Evolutionary conservation across 2,797 vertebrate genomes (phyloP).

Genomic region (Eutrigla gurnardus): DNA sequence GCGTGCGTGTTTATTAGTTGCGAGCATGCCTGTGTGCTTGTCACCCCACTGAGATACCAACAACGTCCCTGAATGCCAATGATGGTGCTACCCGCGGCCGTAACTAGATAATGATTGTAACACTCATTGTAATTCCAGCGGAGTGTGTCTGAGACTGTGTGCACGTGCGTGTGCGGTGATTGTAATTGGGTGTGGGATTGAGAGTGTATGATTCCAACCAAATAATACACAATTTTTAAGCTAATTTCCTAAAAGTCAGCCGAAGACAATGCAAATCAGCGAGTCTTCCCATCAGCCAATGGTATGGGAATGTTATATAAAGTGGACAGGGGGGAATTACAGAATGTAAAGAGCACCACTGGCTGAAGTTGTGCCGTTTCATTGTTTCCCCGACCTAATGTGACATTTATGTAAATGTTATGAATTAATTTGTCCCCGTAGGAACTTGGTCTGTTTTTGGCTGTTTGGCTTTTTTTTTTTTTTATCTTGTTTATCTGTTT

Average conservation of each 20-base stretch:
- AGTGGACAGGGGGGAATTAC: constrained; percentile 51
- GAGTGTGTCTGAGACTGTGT: constrained; percentile 29
- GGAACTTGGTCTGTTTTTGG: background rate
- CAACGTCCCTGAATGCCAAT: constrained; percentile 72
- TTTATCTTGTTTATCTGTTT: constrained; percentile 13
- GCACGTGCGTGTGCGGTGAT: constrained; percentile 7
- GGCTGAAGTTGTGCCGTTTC: constrained; percentile 53
- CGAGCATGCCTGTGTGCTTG: constrained; percentile 1
- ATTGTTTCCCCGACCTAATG: constrained; percentile 48
- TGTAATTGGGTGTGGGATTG: constrained; percentile 37
- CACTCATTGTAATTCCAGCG: constrained; percentile 70
- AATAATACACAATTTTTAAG: constrained; percentile 32
- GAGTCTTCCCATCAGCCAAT: constrained; percentile 18
- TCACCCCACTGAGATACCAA: constrained; percentile 34
- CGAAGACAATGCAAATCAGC: constrained; percentile 58
- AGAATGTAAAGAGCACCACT: constrained; percentile 53
- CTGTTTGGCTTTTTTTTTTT: constrained; percentile 4
- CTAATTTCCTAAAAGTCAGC: constrained; percentile 48
- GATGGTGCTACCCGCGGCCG: constrained; percentile 57
- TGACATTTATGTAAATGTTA: constrained; percentile 64
- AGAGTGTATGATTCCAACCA: constrained; percentile 21
- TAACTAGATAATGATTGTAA: constrained; percentile 72
- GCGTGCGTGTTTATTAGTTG: constrained; percentile 43
- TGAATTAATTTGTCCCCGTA: constrained; percentile 45
- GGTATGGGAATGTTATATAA: constrained; percentile 38